A percentile compares a stretch with the other conserved stretches of the same genome.
phyloP scores from a whole-genome alignment of 2,797 vertebrate species.

The Enteromius thamalakanensis region DNA sequence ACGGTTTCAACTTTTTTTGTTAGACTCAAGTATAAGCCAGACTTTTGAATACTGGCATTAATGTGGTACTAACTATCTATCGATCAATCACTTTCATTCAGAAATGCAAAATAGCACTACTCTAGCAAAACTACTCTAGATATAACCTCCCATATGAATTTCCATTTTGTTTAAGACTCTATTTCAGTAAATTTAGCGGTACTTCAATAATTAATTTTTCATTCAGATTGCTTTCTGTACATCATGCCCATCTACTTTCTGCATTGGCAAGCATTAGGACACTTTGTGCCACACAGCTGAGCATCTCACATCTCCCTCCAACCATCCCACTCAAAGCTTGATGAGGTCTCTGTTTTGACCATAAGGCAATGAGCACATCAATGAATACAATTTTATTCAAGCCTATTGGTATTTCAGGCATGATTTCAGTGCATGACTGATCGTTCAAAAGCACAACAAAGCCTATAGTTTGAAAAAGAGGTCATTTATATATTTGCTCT shows the following conservation, averaged over 20 bases:
- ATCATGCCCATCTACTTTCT: conserved; percentile 46
- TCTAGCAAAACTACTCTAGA: not conserved
- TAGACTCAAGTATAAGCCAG: not conserved
- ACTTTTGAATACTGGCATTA: not conserved
- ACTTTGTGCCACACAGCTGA: conserved; percentile 44
- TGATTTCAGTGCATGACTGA: not conserved
- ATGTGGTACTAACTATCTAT: not conserved
- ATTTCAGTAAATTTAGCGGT: not conserved
- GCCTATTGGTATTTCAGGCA: not conserved
- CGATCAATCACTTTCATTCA: not conserved
- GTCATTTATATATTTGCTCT: not conserved
- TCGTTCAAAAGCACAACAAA: not conserved
- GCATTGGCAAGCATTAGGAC: conserved; percentile 47
- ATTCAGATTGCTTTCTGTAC: conserved; percentile 41
- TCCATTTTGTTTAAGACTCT: not conserved
- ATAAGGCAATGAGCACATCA: conserved; percentile 26
- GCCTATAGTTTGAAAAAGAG: conserved; percentile 2
- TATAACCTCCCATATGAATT: not conserved
- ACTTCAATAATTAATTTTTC: conserved; percentile 26
- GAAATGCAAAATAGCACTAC: not conserved
- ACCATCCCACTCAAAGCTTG: conserved; percentile 32
- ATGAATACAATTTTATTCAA: not conserved
- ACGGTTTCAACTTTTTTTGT: not conserved
- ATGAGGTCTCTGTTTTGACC: conserved; percentile 35
- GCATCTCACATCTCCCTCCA: conserved; percentile 43